Conservation (phyloP, 2,888 invertebrate species). For the Sinodicranocentrus sp. region DNA sequence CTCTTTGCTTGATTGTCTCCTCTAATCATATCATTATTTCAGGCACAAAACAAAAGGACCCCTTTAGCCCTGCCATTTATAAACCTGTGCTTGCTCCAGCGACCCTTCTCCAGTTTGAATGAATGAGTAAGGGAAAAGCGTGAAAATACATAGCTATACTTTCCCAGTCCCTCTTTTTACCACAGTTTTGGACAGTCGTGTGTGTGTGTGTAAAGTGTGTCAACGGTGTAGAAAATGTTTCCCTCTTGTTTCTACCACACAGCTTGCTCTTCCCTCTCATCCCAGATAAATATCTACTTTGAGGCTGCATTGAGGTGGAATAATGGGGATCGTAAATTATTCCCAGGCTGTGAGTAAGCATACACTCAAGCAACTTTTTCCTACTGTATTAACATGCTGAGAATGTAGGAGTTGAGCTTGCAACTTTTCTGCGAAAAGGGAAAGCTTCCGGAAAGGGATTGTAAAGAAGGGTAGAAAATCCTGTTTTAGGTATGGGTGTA, state of each 20-base stretch:
- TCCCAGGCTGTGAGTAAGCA: conserved; percentile 25
- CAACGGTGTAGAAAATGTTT: neutral
- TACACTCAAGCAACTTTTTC: neutral
- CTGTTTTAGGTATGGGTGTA: too few relatives aligned
- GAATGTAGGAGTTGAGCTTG: too few relatives aligned
- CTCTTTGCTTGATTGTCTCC: conserved; percentile 16
- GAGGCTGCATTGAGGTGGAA: conserved; percentile 48
- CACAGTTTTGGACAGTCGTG: neutral
- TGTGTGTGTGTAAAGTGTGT: neutral
- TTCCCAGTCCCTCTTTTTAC: conserved; percentile 9
- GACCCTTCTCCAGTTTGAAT: too few relatives aligned
- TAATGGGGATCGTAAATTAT: conserved; percentile 55
- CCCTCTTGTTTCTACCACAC: neutral
- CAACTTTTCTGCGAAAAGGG: too few relatives aligned
- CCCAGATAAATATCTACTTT: conserved; percentile 38
- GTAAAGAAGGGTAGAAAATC: too few relatives aligned
- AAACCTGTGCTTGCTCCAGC: too few relatives aligned
- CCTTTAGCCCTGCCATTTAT: too few relatives aligned
- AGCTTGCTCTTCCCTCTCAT: neutral
- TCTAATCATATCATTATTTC: conserved; percentile 36
- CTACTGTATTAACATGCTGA: neutral
- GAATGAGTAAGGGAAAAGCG: too few relatives aligned
- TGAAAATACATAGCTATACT: neutral
- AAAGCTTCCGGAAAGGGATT: too few relatives aligned
- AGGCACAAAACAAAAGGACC: neutral